A percentile compares a stretch with the other conserved stretches of the same genome.
These are phyloP conservation scores for Apantesis nais DNA, from an alignment of 2,888 invertebrate genomes.

Conservation along the genomic window DNA sequence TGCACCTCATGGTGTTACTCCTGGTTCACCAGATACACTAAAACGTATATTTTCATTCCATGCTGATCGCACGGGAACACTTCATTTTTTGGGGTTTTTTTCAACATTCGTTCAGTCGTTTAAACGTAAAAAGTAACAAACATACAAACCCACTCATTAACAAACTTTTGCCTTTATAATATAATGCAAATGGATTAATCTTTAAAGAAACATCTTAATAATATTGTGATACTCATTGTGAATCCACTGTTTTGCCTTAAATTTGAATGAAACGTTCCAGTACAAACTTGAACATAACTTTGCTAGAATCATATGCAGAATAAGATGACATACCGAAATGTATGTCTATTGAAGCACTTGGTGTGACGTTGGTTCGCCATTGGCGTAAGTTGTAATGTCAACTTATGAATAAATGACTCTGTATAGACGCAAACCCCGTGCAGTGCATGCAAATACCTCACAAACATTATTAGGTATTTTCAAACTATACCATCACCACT, in stretches of 20 bases:
- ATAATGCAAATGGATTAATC: too few species aligned
- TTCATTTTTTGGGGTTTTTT: too few species aligned
- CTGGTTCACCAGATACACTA: too few species aligned
- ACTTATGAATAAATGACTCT: slow-evolving; percentile 51
- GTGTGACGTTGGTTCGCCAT: slow-evolving; percentile 43
- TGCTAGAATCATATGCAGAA: slow-evolving; percentile 1
- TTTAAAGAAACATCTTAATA: too few species aligned
- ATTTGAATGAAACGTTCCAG: background rate
- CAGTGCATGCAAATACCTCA: slow-evolving; percentile 45
- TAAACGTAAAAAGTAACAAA: too few species aligned
- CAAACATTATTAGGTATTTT: slow-evolving; percentile 40
- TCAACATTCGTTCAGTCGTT: too few species aligned
- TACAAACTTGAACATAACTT: background rate
- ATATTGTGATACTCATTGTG: background rate
- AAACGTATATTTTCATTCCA: too few species aligned
- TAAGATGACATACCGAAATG: slow-evolving; percentile 6
- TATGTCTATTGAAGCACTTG: slow-evolving; percentile 6
- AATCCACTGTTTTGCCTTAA: background rate
- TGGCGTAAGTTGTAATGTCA: slow-evolving; percentile 49
- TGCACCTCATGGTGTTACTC: too few species aligned
- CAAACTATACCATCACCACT: slow-evolving; percentile 37
- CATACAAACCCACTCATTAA: too few species aligned
- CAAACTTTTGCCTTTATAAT: too few species aligned
- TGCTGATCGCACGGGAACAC: too few species aligned
- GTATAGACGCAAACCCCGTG: slow-evolving; percentile 37